Evolutionary conservation across 53 echinoderm and acorn worm genomes (phyloP).

Genomic region (Hippasteria phrygiana): DNA sequence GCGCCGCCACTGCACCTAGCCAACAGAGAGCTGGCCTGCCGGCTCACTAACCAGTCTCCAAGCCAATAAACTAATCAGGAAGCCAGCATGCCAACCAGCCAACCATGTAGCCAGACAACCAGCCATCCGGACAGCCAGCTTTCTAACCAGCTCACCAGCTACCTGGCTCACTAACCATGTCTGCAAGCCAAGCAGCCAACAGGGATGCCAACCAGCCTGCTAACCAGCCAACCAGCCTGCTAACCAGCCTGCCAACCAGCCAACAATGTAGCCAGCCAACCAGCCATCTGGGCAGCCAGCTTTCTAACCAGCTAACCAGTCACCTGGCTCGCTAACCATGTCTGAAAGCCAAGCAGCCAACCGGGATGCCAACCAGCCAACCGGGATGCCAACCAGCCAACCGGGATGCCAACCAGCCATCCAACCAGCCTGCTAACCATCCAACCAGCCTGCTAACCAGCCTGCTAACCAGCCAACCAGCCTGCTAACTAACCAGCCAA

Average conservation of each 20-base stretch:
- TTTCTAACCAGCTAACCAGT: neutral
- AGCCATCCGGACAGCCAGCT: too few relatives aligned
- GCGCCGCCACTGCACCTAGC: too few relatives aligned
- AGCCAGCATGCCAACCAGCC: neutral
- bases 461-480: neutral
- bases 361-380: neutral
- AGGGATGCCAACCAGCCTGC: neutral
- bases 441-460: neutral
- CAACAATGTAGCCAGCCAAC: neutral
- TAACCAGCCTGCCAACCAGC: neutral
- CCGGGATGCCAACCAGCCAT: neutral
- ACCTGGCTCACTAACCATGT: too few relatives aligned
- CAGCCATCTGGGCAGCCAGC: neutral
- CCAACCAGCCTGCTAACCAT: neutral
- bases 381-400: neutral
- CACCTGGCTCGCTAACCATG: neutral
- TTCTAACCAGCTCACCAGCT: neutral
- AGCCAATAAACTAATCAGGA: neutral
- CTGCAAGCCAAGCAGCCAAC: too few relatives aligned
- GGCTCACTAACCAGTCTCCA: too few relatives aligned
- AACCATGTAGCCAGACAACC: too few relatives aligned
- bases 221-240: neutral
- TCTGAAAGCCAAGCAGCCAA: neutral
- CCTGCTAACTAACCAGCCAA: neutral
- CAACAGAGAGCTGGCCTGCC: too few relatives aligned